Percentiles rank a stretch among this genome's conserved stretches.
phyloP scores from a whole-genome alignment of 1,140 invertebrate genomes.

The Spodoptera litura region DNA sequence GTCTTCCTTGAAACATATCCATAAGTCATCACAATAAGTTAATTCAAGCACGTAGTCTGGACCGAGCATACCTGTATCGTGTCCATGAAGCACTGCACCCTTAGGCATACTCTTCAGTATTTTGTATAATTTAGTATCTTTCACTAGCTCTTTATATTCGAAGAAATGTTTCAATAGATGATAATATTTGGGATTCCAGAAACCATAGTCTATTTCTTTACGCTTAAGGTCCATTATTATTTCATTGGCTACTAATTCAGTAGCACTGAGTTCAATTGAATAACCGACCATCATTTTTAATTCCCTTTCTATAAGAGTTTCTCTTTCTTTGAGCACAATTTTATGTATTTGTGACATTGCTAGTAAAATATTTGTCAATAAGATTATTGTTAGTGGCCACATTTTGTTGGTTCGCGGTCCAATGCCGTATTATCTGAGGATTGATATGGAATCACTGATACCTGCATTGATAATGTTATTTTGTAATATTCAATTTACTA shows the following conservation, averaged over 20 bases:
- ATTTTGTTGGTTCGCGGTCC: conserved; percentile 52
- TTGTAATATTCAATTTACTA: not conserved
- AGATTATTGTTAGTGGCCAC: conserved; percentile 54
- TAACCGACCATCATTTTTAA: conserved; percentile 81
- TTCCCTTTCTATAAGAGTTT: conserved; percentile 69
- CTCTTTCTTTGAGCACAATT: conserved; percentile 63
- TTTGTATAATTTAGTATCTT: conserved; percentile 89
- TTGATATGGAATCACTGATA: conserved; percentile 17
- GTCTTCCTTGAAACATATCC: conserved; percentile 87
- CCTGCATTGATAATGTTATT: conserved; percentile 3
- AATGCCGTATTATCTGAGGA: conserved; percentile 50
- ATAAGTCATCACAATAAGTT: conserved; percentile 90
- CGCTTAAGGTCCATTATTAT: conserved; percentile 89
- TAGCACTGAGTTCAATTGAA: conserved; percentile 83
- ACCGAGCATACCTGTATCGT: conserved; percentile 89
- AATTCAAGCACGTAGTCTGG: conserved; percentile 89
- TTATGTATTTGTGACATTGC: conserved; percentile 47
- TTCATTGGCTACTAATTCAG: conserved; percentile 88
- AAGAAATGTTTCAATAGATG: conserved; percentile 91
- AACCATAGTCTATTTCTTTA: conserved; percentile 87
- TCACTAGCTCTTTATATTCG: conserved; percentile 87
- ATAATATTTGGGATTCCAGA: conserved; percentile 87
- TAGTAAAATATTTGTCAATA: conserved; percentile 44
- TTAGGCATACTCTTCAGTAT: conserved; percentile 90
- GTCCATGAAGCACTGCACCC: conserved; percentile 90